Percentiles rank a stretch among this genome's conserved stretches.
These are phyloP conservation scores for Collichthys lucidus DNA, from an alignment of 2,113 vertebrate genomes.

Conservation along the genomic window DNA sequence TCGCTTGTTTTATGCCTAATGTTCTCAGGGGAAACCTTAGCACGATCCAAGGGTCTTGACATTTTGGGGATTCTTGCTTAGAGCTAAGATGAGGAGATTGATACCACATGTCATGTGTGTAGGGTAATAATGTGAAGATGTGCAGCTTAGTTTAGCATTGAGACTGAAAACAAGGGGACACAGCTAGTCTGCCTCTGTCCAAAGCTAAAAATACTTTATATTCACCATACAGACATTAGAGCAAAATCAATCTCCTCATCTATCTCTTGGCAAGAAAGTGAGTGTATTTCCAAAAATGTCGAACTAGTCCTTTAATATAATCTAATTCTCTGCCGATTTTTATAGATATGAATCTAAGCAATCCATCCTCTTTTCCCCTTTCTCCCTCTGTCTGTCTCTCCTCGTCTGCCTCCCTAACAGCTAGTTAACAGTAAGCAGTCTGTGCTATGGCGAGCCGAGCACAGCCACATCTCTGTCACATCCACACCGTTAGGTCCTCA, in stretches of 20 bases:
- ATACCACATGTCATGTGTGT: not conserved
- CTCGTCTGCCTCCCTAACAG: slow-evolving; percentile 50
- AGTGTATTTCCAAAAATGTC: not conserved
- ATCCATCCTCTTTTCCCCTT: slow-evolving; percentile 7
- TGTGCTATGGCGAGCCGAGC: slow-evolving; percentile 60
- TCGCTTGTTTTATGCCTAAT: not conserved
- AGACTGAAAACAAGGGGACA: not conserved
- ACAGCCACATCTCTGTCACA: slow-evolving; percentile 77
- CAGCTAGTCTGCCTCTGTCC: not conserved
- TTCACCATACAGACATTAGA: not conserved
- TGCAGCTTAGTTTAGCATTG: not conserved
- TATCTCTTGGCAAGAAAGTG: not conserved
- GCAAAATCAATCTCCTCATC: not conserved
- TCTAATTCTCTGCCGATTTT: slow-evolving; percentile 32
- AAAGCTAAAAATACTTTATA: not conserved
- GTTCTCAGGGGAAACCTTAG: slow-evolving; percentile 4
- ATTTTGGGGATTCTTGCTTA: not conserved
- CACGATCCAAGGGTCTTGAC: not conserved
- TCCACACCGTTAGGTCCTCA: slow-evolving; percentile 73
- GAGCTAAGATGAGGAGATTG: not conserved
- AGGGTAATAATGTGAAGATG: not conserved
- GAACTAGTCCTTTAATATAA: not conserved
- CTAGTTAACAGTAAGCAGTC: slow-evolving; percentile 70
- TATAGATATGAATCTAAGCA: slow-evolving; percentile 37
- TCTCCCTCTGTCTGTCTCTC: slow-evolving; percentile 24